A percentile compares a stretch with the other conserved stretches of the same genome.
Conservation (phyloP, 2,113 vertebrate species). For the Chrysemys picta region DNA sequence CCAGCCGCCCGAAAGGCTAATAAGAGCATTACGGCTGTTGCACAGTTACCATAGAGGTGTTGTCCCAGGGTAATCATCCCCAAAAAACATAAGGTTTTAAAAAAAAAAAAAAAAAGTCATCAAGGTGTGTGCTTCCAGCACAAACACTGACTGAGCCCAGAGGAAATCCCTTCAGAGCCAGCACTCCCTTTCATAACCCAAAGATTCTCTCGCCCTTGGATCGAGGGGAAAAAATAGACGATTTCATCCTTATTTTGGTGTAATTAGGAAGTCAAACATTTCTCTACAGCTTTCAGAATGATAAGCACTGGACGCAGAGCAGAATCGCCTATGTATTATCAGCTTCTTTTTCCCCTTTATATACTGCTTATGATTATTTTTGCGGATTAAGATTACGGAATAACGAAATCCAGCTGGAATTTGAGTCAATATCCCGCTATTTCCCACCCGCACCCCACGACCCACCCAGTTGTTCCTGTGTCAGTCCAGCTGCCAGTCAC, state of each 20-base stretch:
- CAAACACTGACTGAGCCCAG: neutral
- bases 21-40: fast-evolving
- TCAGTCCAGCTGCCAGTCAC: neutral
- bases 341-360: neutral
- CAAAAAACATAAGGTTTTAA: fast-evolving
- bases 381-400: neutral
- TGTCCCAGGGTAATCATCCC: neutral
- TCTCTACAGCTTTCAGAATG: neutral
- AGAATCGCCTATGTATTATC: neutral
- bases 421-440: neutral
- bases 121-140: neutral
- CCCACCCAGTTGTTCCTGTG: neutral
- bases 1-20: neutral
- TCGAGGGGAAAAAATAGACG: fast-evolving
- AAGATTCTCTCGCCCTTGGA: neutral
- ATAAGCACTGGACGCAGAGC: neutral
- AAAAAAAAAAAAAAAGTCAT: neutral
- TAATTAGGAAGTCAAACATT: fast-evolving
- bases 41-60: fast-evolving
- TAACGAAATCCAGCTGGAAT: constrained; percentile 5
- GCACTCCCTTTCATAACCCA: fast-evolving
- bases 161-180: neutral
- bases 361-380: neutral
- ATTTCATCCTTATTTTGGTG: fast-evolving
- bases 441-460: neutral